These are phyloP conservation scores for Anodontia alba DNA, from an alignment of 2,888 invertebrate species.

Conservation along the genomic window DNA sequence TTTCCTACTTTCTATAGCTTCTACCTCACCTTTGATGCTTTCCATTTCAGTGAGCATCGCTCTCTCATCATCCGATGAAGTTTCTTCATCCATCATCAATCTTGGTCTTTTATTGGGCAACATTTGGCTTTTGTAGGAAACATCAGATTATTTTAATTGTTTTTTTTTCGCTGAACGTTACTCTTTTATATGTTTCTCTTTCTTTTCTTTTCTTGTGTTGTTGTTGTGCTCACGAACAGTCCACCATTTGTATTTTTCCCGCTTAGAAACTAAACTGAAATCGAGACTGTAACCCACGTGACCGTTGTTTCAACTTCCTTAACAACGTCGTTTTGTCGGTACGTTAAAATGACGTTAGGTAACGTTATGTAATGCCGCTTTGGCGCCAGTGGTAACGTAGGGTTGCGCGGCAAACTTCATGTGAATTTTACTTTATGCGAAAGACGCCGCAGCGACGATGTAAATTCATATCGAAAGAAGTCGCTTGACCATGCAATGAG, in stretches of 20 bases:
- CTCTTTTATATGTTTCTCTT: background rate
- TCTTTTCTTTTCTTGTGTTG: background rate
- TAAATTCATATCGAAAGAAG: background rate
- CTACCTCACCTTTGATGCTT: conserved; percentile 76
- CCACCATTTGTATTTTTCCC: conserved; percentile 43
- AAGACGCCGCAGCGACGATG: background rate
- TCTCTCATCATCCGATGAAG: conserved; percentile 55
- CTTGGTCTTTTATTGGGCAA: conserved; percentile 67
- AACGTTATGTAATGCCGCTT: background rate
- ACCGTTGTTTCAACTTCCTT: background rate
- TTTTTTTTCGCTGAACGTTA: no score
- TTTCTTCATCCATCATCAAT: conserved; percentile 61
- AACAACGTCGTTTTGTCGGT: background rate
- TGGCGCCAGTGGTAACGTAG: background rate
- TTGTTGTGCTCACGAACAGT: background rate
- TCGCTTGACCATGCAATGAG: background rate
- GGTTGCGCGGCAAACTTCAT: background rate
- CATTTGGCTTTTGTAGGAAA: conserved; percentile 45
- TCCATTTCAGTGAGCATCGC: conserved; percentile 72
- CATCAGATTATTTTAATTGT: background rate
- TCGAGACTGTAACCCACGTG: background rate
- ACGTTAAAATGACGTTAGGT: background rate
- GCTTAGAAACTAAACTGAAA: conserved; percentile 10
- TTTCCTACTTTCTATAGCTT: conserved; percentile 72
- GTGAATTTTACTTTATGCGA: no score